A percentile compares a stretch with the other conserved stretches of the same genome.
phyloP scores from a whole-genome alignment of 2,888 invertebrate species.

The Ochropleura leucogaster region DNA sequence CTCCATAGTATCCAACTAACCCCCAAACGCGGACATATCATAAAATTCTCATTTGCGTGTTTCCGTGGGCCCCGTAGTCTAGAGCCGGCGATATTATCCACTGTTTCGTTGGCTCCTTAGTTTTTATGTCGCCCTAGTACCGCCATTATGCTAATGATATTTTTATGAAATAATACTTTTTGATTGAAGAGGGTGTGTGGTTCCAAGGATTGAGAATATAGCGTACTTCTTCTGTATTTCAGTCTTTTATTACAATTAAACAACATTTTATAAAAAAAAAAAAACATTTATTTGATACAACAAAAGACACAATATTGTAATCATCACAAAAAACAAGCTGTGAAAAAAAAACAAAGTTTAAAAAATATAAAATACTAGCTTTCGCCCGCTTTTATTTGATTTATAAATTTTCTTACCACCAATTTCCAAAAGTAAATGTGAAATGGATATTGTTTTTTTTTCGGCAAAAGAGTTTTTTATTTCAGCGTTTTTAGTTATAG shows the following conservation, averaged over 20 bases:
- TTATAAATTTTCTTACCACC: no score
- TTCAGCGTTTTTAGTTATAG: no score
- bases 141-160: conserved; percentile 60
- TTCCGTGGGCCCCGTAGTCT: conserved; percentile 53
- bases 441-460: no score
- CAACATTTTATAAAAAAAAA: no score
- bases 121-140: conserved; percentile 55
- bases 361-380: no score
- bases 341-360: no score
- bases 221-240: not conserved
- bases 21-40: conserved; percentile 72
- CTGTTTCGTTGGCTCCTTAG: conserved; percentile 55
- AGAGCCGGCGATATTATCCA: conserved; percentile 63
- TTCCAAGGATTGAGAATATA: conserved; percentile 9
- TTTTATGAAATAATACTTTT: conserved; percentile 61
- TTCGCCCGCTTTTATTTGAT: no score
- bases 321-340: no score
- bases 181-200: conserved; percentile 35
- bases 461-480: no score
- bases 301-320: no score
- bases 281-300: no score
- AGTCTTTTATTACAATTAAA: not conserved
- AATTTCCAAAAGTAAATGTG: no score
- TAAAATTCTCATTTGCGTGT: conserved; percentile 80
- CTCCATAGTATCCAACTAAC: conserved; percentile 46